Evolutionary conservation across 2,888 invertebrate species (phyloP).

Genomic region (Brachylomia viminalis): DNA sequence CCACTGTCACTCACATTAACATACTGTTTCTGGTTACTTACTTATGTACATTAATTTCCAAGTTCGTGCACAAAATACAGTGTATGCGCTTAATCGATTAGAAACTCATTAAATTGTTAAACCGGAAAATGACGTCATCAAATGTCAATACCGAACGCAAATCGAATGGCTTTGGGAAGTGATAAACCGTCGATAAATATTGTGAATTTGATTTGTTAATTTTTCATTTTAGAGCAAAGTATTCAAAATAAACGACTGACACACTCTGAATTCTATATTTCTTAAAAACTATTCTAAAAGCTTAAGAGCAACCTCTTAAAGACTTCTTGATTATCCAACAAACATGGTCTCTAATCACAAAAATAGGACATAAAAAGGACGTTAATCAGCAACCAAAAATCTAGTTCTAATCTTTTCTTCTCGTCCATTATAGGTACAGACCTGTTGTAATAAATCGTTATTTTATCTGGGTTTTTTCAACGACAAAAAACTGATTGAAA

Average conservation of each 20-base stretch:
- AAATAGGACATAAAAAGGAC: too few species aligned
- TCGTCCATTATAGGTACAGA: background rate
- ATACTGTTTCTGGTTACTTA: slow-evolving; percentile 71
- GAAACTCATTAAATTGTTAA: slow-evolving; percentile 62
- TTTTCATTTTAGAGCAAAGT: slow-evolving; percentile 14
- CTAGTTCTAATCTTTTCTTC: background rate
- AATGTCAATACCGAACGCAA: slow-evolving; percentile 43
- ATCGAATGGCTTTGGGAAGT: slow-evolving; percentile 33
- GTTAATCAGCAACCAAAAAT: background rate
- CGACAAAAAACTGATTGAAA: background rate
- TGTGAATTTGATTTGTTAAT: slow-evolving; percentile 5
- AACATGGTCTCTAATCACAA: background rate
- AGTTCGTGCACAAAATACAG: slow-evolving; percentile 69
- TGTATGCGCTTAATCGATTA: slow-evolving; percentile 66
- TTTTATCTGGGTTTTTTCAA: background rate
- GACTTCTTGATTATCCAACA: background rate
- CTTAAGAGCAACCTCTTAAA: background rate
- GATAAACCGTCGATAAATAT: slow-evolving; percentile 25
- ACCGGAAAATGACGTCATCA: slow-evolving; percentile 56
- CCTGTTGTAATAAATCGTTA: background rate
- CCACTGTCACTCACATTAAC: slow-evolving; percentile 68
- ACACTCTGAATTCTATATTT: background rate
- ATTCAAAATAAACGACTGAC: background rate
- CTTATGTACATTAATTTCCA: slow-evolving; percentile 71
- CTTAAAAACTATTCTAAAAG: background rate